Percentiles rank a stretch among this genome's conserved stretches.
These are phyloP conservation scores for Oligia strigilis DNA, from an alignment of 2,888 invertebrate species.

Conservation along the genomic window DNA sequence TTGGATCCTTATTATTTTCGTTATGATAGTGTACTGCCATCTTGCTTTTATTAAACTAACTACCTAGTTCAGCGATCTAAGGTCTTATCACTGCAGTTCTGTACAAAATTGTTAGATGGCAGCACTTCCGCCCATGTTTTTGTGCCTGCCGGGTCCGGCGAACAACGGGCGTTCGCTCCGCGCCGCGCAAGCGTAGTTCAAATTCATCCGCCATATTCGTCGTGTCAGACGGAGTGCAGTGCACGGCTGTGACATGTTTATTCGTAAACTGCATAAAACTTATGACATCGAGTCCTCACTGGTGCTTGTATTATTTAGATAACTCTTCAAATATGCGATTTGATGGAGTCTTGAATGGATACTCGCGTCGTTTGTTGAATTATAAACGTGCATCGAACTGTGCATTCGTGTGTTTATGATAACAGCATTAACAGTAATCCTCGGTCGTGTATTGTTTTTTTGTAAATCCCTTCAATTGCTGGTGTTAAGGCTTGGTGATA, in stretches of 20 bases:
- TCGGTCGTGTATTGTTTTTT: conserved; percentile 86
- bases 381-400: conserved; percentile 89
- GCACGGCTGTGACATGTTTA: conserved; percentile 89
- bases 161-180: conserved; percentile 71
- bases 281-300: conserved; percentile 82
- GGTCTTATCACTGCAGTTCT: conserved; percentile 60
- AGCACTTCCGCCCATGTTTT: conserved; percentile 74
- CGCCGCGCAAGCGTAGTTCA: conserved; percentile 88
- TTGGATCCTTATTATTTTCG: background rate
- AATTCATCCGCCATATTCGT: conserved; percentile 91
- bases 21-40: conserved; percentile 48
- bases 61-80: background rate
- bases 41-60: conserved; percentile 48
- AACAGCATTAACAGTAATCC: conserved; percentile 88
- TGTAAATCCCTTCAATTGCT: conserved; percentile 78
- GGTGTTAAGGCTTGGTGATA: conserved; percentile 85
- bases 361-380: conserved; percentile 84
- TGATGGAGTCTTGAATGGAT: conserved; percentile 80
- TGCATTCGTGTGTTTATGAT: conserved; percentile 90
- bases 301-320: conserved; percentile 82
- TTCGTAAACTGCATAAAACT: conserved; percentile 86
- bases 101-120: conserved; percentile 74
- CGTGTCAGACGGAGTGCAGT: conserved; percentile 90
- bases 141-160: conserved; percentile 79
- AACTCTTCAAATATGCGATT: conserved; percentile 85